A percentile compares a stretch with the other conserved stretches of the same genome.
Conservation (phyloP, 2,888 invertebrate species). For the Dorcus parallelipipedus region DNA sequence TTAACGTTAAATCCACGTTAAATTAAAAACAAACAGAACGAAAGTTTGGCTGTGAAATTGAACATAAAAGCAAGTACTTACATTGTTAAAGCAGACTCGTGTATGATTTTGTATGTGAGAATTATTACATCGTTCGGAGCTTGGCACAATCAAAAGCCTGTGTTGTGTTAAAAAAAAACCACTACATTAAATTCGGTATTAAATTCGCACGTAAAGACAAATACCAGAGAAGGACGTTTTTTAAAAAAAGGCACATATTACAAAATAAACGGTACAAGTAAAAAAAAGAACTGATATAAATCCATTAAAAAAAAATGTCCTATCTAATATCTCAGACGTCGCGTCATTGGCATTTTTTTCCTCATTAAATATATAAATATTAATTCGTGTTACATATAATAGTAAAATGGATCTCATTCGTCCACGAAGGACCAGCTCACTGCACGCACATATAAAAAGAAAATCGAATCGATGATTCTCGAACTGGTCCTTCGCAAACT, state of each 20-base stretch:
- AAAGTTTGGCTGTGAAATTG: too few species aligned
- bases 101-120: too few species aligned
- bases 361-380: conserved; percentile 16
- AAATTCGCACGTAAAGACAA: background rate
- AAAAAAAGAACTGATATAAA: conserved; percentile 3
- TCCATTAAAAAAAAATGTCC: conserved; percentile 31
- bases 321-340: conserved; percentile 43
- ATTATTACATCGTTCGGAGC: too few species aligned
- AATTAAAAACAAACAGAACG: background rate
- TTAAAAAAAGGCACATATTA: conserved; percentile 10
- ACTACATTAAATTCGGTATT: conserved; percentile 7
- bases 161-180: too few species aligned
- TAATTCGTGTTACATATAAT: conserved; percentile 17
- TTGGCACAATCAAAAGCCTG: too few species aligned
- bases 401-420: background rate
- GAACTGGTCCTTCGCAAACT: conserved; percentile 9
- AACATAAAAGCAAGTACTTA: too few species aligned
- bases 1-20: too few species aligned
- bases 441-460: background rate
- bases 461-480: background rate
- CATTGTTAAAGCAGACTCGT: too few species aligned
- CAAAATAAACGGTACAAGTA: background rate
- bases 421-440: background rate
- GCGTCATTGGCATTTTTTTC: conserved; percentile 37
- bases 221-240: too few species aligned